phyloP scores from a whole-genome alignment of 1,140 invertebrate genomes.

The Zaprionus ornatus region DNA sequence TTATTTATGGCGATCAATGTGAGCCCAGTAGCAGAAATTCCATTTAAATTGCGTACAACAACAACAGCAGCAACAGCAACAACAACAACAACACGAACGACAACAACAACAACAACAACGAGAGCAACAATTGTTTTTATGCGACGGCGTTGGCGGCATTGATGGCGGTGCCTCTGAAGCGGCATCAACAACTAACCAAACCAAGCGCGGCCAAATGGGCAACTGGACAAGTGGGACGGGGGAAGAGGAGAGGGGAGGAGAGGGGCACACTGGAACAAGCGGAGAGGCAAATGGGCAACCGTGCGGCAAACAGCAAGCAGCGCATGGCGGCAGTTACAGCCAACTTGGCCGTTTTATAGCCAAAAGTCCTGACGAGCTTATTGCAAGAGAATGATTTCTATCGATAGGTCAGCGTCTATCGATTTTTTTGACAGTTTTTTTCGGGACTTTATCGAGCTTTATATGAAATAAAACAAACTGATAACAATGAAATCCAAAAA shows the following conservation, averaged over 20 bases:
- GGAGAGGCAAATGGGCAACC: slow-evolving; percentile 10
- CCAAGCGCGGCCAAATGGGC: slow-evolving; percentile 8
- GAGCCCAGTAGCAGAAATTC: slow-evolving; percentile 77
- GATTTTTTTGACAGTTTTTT: too few species aligned
- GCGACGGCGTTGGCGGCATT: slow-evolving; percentile 75
- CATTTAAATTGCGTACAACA: slow-evolving; percentile 80
- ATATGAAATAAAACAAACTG: too few species aligned
- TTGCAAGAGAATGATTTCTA: too few species aligned
- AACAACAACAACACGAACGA: slow-evolving; percentile 38
- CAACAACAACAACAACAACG: slow-evolving; percentile 51
- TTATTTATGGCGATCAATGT: slow-evolving; percentile 80
- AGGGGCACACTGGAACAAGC: neutral
- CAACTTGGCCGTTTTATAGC: slow-evolving; percentile 26
- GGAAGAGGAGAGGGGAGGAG: neutral
- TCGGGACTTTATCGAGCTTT: too few species aligned
- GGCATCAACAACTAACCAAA: slow-evolving; percentile 40
- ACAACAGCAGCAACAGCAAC: slow-evolving; percentile 42
- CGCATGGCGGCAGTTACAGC: slow-evolving; percentile 15
- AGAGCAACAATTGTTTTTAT: slow-evolving; percentile 70
- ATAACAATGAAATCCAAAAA: too few species aligned
- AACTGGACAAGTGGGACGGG: neutral
- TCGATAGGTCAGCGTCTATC: too few species aligned
- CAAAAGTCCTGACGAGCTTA: neutral
- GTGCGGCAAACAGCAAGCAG: neutral
- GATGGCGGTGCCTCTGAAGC: slow-evolving; percentile 74